These are phyloP conservation scores for Sternarchorhynchus goeldii DNA, from an alignment of 2,797 vertebrate species.

Conservation along the genomic window DNA sequence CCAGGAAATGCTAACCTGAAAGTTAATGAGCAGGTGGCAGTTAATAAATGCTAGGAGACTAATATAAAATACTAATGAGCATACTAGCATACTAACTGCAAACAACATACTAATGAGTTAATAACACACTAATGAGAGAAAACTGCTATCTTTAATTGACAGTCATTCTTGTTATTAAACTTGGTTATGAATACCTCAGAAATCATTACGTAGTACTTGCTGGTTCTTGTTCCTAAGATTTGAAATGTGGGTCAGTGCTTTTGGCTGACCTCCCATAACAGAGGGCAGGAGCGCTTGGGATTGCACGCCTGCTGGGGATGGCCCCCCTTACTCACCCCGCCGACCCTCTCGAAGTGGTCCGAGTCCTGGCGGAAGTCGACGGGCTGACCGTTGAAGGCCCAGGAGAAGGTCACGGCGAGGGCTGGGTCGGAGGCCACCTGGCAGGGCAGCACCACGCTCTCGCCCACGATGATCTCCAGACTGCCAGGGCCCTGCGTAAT, in stretches of 20 bases:
- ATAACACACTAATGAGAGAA: too few species aligned
- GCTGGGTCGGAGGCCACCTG: slow-evolving; percentile 89
- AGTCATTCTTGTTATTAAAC: too few species aligned
- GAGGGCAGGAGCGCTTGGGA: not conserved
- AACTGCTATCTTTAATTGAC: too few species aligned
- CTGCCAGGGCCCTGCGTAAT: slow-evolving; percentile 91
- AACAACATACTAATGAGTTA: too few species aligned
- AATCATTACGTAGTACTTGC: too few species aligned
- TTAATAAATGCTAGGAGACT: too few species aligned
- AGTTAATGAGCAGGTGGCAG: too few species aligned
- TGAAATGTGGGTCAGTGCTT: not conserved
- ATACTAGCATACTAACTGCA: too few species aligned
- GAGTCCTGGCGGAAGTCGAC: slow-evolving; percentile 85
- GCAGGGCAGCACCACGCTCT: slow-evolving; percentile 91
- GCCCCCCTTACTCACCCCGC: slow-evolving; percentile 83
- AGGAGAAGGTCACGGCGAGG: slow-evolving; percentile 89
- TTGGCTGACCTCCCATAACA: not conserved
- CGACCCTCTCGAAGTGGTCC: slow-evolving; percentile 91
- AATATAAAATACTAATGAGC: too few species aligned
- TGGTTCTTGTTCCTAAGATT: not conserved
- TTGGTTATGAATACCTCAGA: too few species aligned
- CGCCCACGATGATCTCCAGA: slow-evolving; percentile 93
- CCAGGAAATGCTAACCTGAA: not conserved
- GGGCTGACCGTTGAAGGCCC: slow-evolving; percentile 91
- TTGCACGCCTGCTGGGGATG: slow-evolving; percentile 9